phyloP scores from a whole-genome alignment of 2,113 vertebrate species.

The Rhinoptilus africanus region DNA sequence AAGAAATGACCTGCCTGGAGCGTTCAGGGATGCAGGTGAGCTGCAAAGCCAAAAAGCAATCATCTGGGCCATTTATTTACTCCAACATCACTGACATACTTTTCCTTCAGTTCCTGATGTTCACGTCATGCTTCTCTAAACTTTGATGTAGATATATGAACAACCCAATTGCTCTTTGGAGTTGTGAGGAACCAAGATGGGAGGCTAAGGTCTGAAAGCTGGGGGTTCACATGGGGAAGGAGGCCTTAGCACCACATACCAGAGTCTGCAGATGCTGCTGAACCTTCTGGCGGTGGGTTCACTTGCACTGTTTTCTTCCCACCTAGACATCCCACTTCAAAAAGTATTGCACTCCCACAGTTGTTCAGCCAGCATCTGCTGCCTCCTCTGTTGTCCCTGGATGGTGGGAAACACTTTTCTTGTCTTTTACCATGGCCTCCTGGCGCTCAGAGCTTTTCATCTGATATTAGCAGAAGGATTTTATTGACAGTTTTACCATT shows the following conservation, averaged over 20 bases:
- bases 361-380: not conserved
- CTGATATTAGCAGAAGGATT: not conserved
- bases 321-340: not conserved
- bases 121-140: not conserved
- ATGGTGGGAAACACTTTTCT: not conserved
- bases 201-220: not conserved
- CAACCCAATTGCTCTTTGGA: not conserved
- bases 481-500: not conserved
- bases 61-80: not conserved
- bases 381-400: not conserved
- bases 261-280: not conserved
- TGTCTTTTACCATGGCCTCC: not conserved
- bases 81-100: not conserved
- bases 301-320: not conserved
- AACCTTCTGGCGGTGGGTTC: not conserved
- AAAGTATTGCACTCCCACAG: not conserved
- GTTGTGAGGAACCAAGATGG: rapidly evolving
- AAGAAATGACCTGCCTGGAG: not conserved
- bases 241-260: not conserved
- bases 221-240: rapidly evolving
- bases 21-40: not conserved
- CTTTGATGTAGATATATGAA: not conserved
- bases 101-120: not conserved
- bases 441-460: not conserved
- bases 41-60: not conserved